Evolutionary conservation across 2,797 vertebrate species (phyloP).

Genomic region (Zenarchopterus dispar): DNA sequence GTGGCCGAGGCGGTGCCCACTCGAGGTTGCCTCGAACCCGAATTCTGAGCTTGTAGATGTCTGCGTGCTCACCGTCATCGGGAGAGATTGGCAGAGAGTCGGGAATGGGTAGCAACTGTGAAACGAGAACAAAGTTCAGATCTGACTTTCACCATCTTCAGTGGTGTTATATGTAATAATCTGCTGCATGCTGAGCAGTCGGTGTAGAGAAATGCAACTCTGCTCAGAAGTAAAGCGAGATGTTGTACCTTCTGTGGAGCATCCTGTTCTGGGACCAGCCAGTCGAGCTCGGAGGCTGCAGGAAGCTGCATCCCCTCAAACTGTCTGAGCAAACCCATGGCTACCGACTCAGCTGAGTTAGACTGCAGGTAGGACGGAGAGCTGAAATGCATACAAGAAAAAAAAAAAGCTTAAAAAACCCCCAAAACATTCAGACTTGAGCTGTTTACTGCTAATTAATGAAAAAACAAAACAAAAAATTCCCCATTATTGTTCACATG

Average conservation of each 20-base stretch:
- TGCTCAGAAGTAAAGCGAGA: neutral
- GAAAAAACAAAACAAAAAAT: neutral
- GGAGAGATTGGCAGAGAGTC: constrained; percentile 96
- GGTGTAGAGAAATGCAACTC: neutral
- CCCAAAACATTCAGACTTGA: too few species aligned
- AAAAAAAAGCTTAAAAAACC: neutral
- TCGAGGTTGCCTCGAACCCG: constrained; percentile 96
- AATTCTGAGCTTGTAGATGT: constrained; percentile 96
- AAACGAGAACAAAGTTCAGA: neutral
- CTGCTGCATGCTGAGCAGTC: too few species aligned
- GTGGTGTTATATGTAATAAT: too few species aligned
- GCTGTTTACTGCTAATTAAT: neutral
- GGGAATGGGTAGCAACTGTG: constrained; percentile 93
- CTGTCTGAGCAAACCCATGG: constrained; percentile 96
- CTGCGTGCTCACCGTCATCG: constrained; percentile 94
- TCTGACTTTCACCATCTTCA: neutral
- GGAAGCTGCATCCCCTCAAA: constrained; percentile 99
- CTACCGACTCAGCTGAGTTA: constrained; percentile 96
- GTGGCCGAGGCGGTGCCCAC: constrained; percentile 95
- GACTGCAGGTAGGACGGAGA: constrained; percentile 90
- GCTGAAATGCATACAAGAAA: constrained; percentile 65
- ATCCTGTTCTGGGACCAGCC: constrained; percentile 95
- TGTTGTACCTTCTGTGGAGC: constrained; percentile 93
- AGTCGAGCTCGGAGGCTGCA: constrained; percentile 95
- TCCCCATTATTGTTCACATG: neutral